A percentile compares a stretch with the other conserved stretches of the same genome.
These are phyloP conservation scores for Drosophila prostipennis DNA, from an alignment of 2,888 invertebrate species.

Conservation along the genomic window DNA sequence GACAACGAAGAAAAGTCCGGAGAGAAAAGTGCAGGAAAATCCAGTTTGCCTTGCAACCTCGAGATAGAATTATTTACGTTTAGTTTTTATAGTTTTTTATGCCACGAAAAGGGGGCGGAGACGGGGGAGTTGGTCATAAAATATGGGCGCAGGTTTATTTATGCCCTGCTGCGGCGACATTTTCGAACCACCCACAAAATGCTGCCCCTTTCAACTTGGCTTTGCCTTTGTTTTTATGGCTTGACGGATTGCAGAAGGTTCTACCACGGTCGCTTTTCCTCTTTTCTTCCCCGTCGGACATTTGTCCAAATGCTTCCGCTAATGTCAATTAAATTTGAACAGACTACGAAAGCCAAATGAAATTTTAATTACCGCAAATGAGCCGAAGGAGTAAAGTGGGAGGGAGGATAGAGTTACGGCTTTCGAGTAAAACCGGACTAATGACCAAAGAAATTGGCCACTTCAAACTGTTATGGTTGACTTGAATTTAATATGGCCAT, in stretches of 20 bases:
- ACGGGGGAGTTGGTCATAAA: conserved; percentile 70
- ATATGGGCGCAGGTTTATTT: conserved; percentile 80
- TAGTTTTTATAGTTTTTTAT: conserved; percentile 82
- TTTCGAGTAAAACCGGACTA: conserved; percentile 27
- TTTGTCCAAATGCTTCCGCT: conserved; percentile 67
- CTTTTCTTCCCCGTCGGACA: conserved; percentile 38
- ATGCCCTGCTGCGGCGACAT: conserved; percentile 71
- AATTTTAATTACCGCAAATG: conserved; percentile 78
- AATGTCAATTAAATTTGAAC: conserved; percentile 77
- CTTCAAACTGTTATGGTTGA: conserved; percentile 34
- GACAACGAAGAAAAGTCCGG: conserved; percentile 31
- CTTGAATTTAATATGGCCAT: conserved; percentile 22
- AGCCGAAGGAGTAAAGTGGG: conserved; percentile 34
- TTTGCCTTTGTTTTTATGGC: conserved; percentile 71
- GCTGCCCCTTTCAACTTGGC: conserved; percentile 8
- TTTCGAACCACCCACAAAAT: conserved; percentile 48
- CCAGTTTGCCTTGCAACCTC: conserved; percentile 60
- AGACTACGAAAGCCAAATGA: conserved; percentile 61
- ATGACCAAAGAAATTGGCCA: conserved; percentile 40
- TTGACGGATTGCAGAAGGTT: conserved; percentile 66
- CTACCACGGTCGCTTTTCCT: conserved; percentile 7
- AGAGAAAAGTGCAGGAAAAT: conserved; percentile 33
- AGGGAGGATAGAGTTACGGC: conserved; percentile 5
- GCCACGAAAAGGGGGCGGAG: conserved; percentile 50
- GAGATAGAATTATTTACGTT: conserved; percentile 82